phyloP scores from a whole-genome alignment of 1,140 invertebrate species.

The Trichonephila clavata region DNA sequence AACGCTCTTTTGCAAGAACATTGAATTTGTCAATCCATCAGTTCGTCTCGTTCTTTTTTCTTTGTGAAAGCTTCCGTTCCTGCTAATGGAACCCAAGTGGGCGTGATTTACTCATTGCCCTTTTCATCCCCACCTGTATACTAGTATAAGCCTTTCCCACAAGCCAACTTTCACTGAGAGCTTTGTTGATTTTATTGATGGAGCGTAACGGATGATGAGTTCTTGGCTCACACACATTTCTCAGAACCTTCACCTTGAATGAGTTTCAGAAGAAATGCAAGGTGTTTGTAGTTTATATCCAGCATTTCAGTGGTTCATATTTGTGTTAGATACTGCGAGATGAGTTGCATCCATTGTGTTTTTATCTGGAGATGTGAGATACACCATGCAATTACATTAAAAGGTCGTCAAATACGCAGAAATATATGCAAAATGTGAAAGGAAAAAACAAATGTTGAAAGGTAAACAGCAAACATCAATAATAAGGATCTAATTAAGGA shows the following conservation, averaged over 20 bases:
- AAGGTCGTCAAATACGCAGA: too few relatives aligned
- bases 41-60: not conserved
- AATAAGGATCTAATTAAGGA: too few relatives aligned
- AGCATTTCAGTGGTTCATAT: too few relatives aligned
- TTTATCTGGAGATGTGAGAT: too few relatives aligned
- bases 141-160: not conserved
- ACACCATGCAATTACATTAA: too few relatives aligned
- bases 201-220: not conserved
- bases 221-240: not conserved
- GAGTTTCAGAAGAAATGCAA: not conserved
- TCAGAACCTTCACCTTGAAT: not conserved
- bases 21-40: conserved; percentile 6
- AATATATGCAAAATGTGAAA: too few relatives aligned
- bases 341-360: too few relatives aligned
- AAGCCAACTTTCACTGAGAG: not conserved
- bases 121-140: not conserved
- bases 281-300: too few relatives aligned
- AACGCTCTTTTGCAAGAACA: not conserved
- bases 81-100: not conserved
- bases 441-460: too few relatives aligned
- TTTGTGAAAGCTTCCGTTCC: conserved; percentile 6
- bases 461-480: too few relatives aligned
- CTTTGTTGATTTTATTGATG: not conserved
- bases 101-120: not conserved
- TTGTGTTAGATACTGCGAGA: too few relatives aligned